phyloP scores from a whole-genome alignment of 2,113 vertebrate species.

The Neopipo cinnamomea region DNA sequence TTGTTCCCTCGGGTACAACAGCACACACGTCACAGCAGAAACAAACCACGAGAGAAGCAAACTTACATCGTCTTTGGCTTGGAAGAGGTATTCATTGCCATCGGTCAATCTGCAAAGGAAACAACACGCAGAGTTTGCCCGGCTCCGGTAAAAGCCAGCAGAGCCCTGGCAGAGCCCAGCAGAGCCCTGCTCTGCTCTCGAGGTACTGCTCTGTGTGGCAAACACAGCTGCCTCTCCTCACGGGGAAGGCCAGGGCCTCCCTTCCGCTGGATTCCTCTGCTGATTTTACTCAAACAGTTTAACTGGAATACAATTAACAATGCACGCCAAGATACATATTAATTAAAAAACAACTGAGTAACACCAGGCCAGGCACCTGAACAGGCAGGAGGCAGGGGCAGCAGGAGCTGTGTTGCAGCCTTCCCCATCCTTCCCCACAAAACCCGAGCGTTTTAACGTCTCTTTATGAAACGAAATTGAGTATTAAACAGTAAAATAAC shows the following conservation, averaged over 20 bases:
- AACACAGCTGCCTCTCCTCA: not conserved
- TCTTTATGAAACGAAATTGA: not conserved
- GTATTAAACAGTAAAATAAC: not conserved
- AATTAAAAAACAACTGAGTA: not conserved
- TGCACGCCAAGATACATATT: not conserved
- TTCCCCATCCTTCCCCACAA: not conserved
- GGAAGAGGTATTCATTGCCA: slow-evolving; percentile 98
- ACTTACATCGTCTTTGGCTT: slow-evolving; percentile 99
- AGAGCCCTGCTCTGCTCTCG: not conserved
- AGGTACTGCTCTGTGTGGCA: not conserved
- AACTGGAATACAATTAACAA: not conserved
- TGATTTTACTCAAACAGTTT: not conserved
- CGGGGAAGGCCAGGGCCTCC: not conserved
- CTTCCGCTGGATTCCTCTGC: not conserved
- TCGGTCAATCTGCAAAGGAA: slow-evolving; percentile 84
- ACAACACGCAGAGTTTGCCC: not conserved
- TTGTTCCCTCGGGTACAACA: not conserved
- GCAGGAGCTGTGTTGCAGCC: not conserved
- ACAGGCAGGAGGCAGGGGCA: not conserved
- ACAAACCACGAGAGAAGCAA: not conserved
- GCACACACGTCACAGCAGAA: not conserved
- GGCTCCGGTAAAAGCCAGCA: not conserved
- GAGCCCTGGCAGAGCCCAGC: not conserved
- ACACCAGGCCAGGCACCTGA: not conserved
- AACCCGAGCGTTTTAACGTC: not conserved